These are phyloP conservation scores for Diorhabda carinulata DNA, from an alignment of 1,140 invertebrate genomes.

Conservation along the genomic window DNA sequence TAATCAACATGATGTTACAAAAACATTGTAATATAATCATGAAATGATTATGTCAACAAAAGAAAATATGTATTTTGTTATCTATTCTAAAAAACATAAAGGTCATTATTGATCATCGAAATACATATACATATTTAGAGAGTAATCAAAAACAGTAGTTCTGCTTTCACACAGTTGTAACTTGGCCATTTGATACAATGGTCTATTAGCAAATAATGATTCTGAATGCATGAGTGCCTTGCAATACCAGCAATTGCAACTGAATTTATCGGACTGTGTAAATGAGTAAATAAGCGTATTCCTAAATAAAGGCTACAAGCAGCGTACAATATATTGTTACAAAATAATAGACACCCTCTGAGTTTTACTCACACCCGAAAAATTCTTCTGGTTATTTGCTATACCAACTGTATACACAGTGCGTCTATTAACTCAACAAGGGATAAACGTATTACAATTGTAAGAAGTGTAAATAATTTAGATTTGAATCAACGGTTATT, in stretches of 20 bases:
- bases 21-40: too few relatives aligned
- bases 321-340: slow-evolving; percentile 31
- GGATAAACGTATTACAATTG: too few relatives aligned
- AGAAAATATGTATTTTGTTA: too few relatives aligned
- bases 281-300: slow-evolving; percentile 43
- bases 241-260: slow-evolving; percentile 35
- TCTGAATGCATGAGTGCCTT: slow-evolving; percentile 49
- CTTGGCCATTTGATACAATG: slow-evolving; percentile 5
- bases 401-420: not conserved
- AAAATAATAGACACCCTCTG: slow-evolving; percentile 34
- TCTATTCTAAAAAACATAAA: too few relatives aligned
- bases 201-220: slow-evolving; percentile 19
- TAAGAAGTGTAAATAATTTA: too few relatives aligned
- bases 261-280: slow-evolving; percentile 42
- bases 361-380: slow-evolving; percentile 37
- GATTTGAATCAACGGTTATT: too few relatives aligned
- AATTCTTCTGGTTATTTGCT: slow-evolving; percentile 24
- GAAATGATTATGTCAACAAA: too few relatives aligned
- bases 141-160: too few relatives aligned
- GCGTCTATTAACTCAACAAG: not conserved
- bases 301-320: slow-evolving; percentile 35
- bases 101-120: too few relatives aligned
- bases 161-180: too few relatives aligned
- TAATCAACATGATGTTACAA: too few relatives aligned
- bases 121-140: too few relatives aligned